Conservation (phyloP, 2,888 invertebrate species). For the Cryptophagus acutangulus region DNA sequence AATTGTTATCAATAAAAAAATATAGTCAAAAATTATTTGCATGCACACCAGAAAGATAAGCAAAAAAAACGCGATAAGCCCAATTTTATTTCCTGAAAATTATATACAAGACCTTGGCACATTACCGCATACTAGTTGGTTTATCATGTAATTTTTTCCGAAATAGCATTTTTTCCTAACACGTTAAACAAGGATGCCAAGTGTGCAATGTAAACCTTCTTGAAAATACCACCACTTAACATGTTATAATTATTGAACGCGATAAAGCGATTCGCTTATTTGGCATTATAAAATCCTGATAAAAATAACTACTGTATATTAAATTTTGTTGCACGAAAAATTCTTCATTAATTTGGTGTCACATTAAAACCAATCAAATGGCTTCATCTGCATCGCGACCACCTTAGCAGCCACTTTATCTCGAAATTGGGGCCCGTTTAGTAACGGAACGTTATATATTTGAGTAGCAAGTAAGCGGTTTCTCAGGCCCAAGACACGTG, state of each 20-base stretch:
- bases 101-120: constrained; percentile 26
- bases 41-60: background rate
- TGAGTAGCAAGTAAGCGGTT: constrained; percentile 6
- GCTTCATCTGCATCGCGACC: constrained; percentile 23
- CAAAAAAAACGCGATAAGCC: background rate
- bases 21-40: background rate
- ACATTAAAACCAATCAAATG: constrained; percentile 31
- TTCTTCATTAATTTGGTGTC: constrained; percentile 35
- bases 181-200: background rate
- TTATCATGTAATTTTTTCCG: too few species aligned
- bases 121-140: constrained; percentile 28
- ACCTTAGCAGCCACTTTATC: too few species aligned
- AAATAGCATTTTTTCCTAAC: background rate
- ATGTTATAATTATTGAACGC: too few species aligned
- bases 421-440: constrained; percentile 20
- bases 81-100: constrained; percentile 5
- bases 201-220: too few species aligned
- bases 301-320: too few species aligned
- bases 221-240: too few species aligned
- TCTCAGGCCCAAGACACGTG: constrained; percentile 22
- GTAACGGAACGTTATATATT: constrained; percentile 18
- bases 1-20: background rate
- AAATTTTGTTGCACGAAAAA: constrained; percentile 1
- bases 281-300: too few species aligned
- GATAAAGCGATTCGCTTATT: too few species aligned